These are phyloP conservation scores for Aradus depressus DNA, from an alignment of 2,888 invertebrate species.

Conservation along the genomic window DNA sequence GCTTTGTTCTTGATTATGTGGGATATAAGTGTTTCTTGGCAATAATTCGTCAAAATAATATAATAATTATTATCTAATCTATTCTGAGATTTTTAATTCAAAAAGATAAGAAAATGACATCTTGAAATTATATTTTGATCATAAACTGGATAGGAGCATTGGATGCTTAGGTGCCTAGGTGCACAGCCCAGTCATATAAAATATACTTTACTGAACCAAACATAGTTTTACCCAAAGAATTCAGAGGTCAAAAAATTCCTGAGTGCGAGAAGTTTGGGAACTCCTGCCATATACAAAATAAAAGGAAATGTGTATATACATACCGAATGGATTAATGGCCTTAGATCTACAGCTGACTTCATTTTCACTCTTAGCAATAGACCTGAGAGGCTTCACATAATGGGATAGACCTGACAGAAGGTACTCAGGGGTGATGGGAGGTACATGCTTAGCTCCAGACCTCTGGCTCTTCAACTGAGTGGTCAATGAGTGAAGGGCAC, in stretches of 20 bases:
- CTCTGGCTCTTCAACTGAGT: conserved; percentile 51
- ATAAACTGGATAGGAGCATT: too few species aligned
- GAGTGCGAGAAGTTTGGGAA: conserved; percentile 7
- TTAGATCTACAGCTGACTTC: conserved; percentile 37
- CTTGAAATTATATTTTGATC: too few species aligned
- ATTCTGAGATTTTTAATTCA: too few species aligned
- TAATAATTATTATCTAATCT: too few species aligned
- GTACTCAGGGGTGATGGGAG: conserved; percentile 54
- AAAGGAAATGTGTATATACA: conserved; percentile 30
- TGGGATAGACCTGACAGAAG: conserved; percentile 53
- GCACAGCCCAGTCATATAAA: too few species aligned
- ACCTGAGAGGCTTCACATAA: conserved; percentile 42
- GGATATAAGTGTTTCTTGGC: too few species aligned
- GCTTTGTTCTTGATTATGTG: too few species aligned
- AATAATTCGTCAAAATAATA: too few species aligned
- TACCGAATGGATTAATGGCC: conserved; percentile 49
- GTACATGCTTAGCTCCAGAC: conserved; percentile 47
- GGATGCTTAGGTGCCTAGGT: too few species aligned
- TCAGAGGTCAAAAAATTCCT: conserved; percentile 8
- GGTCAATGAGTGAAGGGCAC: conserved; percentile 53
- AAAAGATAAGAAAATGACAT: too few species aligned
- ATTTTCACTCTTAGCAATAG: conserved; percentile 37
- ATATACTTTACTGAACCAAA: too few species aligned
- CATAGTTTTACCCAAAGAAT: too few species aligned
- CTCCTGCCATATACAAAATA: not conserved